Conservation (phyloP, 2,113 vertebrate genomes). For the Lepus europaeus region DNA sequence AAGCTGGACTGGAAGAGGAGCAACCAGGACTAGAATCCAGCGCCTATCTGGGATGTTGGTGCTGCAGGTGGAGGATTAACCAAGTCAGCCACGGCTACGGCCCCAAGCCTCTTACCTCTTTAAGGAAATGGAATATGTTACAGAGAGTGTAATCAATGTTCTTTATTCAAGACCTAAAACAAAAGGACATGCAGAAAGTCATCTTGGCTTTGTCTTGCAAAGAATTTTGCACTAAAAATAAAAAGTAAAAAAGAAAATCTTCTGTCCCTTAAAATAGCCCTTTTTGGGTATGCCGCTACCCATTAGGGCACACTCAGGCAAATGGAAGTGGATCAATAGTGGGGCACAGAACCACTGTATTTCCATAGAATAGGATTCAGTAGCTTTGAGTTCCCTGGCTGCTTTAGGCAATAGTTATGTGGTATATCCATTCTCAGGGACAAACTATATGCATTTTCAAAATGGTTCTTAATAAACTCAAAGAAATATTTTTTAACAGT, state of each 20-base stretch:
- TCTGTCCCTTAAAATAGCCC: conserved; percentile 52
- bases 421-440: conserved; percentile 45
- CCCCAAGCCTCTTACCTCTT: conserved; percentile 27
- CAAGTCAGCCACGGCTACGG: too few species aligned
- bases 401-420: conserved; percentile 21
- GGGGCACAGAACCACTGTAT: background rate
- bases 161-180: conserved; percentile 60
- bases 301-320: conserved; percentile 52
- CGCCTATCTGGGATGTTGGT: too few species aligned
- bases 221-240: conserved; percentile 68
- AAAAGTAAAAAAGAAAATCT: conserved; percentile 46
- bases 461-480: conserved; percentile 59
- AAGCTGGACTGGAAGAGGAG: too few species aligned
- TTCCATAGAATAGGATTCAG: conserved; percentile 65
- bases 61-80: too few species aligned
- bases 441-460: conserved; percentile 55
- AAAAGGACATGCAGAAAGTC: conserved; percentile 52
- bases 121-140: conserved; percentile 52
- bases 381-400: conserved; percentile 34
- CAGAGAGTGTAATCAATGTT: conserved; percentile 64
- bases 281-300: conserved; percentile 42
- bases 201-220: conserved; percentile 62
- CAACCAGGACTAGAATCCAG: too few species aligned
- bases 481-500: conserved; percentile 56
- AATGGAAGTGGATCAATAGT: conserved; percentile 58